Evolutionary conservation across 2,113 vertebrate species (phyloP).

Genomic region (Nerophis ophidion): DNA sequence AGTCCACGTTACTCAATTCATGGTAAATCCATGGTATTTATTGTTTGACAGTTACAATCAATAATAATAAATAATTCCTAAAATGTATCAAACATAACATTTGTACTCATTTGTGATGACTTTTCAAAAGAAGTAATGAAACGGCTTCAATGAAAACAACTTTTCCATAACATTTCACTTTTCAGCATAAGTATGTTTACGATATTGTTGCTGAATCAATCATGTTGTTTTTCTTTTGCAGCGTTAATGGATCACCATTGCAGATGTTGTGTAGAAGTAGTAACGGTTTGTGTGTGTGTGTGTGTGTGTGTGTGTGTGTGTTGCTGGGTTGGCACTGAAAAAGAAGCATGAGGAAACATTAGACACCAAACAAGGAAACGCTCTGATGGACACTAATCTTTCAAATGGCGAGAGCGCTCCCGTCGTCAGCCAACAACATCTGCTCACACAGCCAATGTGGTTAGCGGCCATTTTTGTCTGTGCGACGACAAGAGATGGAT

Average conservation of each 20-base stretch:
- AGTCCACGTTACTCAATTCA: too few relatives aligned
- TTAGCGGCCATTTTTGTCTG: slow-evolving; percentile 50
- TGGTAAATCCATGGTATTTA: too few relatives aligned
- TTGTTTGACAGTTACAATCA: too few relatives aligned
- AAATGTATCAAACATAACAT: too few relatives aligned
- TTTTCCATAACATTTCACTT: not conserved
- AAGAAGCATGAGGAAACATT: slow-evolving; percentile 32
- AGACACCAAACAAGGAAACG: slow-evolving; percentile 49
- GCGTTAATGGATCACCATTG: slow-evolving; percentile 38
- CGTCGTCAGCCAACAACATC: slow-evolving; percentile 61
- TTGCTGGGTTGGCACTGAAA: slow-evolving; percentile 43
- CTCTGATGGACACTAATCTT: slow-evolving; percentile 55
- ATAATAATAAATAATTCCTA: too few relatives aligned
- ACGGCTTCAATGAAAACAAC: too few relatives aligned
- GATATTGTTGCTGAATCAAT: slow-evolving; percentile 19
- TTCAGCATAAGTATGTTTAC: too few relatives aligned
- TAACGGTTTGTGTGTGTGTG: slow-evolving; percentile 11
- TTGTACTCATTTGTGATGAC: too few relatives aligned
- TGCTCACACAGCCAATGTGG: slow-evolving; percentile 43
- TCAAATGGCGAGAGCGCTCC: slow-evolving; percentile 51
- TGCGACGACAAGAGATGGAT: slow-evolving; percentile 23
- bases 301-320: slow-evolving; percentile 20
- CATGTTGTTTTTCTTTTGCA: slow-evolving; percentile 21
- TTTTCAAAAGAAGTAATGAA: too few relatives aligned
- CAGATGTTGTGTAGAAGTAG: slow-evolving; percentile 42